Evolutionary conservation across 2,888 invertebrate genomes (phyloP), one percentile per base, ranked within the genome.

Genomic region (Tenthredo distinguenda): DNA sequence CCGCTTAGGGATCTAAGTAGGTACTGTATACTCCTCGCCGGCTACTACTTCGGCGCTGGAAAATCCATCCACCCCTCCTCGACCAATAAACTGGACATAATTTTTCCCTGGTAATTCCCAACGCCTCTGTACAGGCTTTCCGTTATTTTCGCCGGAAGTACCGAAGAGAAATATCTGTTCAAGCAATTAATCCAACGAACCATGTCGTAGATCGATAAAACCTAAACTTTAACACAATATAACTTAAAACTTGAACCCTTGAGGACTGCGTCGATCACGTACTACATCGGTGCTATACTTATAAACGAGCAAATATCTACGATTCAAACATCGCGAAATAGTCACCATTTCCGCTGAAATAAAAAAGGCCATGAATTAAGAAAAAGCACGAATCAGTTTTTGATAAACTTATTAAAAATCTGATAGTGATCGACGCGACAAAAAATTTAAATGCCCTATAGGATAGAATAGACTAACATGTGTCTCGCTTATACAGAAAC

Each of bases 61-160:
- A 83, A 68, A 47, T 43, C 68, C 83, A 12, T 10, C 81, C 15
- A 55, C 68, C 43, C 26, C 40, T 43, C 47, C 31, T 68, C 31
- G 9, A 26, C 43, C 81, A 62, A 62, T 81, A 81, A 81, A 81
- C 62, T 81, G n/a, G 50, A 77, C 50, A 81, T 47, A 21, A 81
- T 40, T 62, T 37, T 10, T 18, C 81, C 37, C 47, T 43, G 47
- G 83, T 83, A 83, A 47, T 83, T 68, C 83, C 83, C 81, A 37
- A 62, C 21, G 50, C 12, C 55, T 50, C 37, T 26, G 15, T 55
- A 31, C 31, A 77, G 40, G 21, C 26, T 40, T 50, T 47, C 81
- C 62, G 58, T 81, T 81, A 81, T 37, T 81, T 58, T 81, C 81
- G 40, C 62, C 62, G 21, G 37, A 58, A 81, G 47, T 55, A 55